phyloP scores from a whole-genome alignment of 1,140 invertebrate genomes.

The Physella acuta region DNA sequence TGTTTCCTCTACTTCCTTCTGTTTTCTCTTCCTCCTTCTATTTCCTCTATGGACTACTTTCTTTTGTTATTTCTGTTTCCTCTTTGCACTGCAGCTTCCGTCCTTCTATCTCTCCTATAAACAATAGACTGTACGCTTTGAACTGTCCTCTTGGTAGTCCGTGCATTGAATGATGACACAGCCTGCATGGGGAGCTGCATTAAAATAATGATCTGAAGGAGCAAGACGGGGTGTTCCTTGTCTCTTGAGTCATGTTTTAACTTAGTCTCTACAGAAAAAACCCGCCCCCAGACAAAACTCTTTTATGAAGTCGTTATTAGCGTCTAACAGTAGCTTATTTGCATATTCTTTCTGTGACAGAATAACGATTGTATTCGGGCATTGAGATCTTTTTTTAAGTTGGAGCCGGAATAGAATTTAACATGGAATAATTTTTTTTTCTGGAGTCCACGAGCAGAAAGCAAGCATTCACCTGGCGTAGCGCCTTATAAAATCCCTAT shows the following conservation, averaged over 20 bases:
- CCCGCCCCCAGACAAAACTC: neutral
- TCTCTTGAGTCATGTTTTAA: neutral
- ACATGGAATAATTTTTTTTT: too few species aligned
- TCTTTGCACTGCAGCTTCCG: neutral
- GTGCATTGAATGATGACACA: too few species aligned
- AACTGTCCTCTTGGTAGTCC: too few species aligned
- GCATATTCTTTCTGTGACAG: neutral
- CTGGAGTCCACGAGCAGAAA: too few species aligned
- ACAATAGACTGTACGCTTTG: too few species aligned
- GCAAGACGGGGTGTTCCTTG: too few species aligned
- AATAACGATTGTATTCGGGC: slow-evolving; percentile 1
- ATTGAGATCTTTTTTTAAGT: neutral
- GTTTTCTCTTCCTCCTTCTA: neutral
- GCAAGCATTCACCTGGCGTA: neutral
- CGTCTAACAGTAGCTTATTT: slow-evolving; percentile 2
- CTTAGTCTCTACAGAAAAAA: neutral
- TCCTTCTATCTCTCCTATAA: too few species aligned
- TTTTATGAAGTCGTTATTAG: slow-evolving; percentile 6
- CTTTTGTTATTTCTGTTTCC: neutral
- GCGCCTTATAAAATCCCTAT: slow-evolving; percentile 19
- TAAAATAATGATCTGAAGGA: too few species aligned
- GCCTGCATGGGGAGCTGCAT: too few species aligned
- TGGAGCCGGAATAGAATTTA: neutral
- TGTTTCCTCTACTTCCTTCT: neutral
- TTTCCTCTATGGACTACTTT: neutral